A percentile compares a stretch with the other conserved stretches of the same genome.
Evolutionary conservation across 2,888 invertebrate genomes (phyloP).

Genomic region (Rhagonycha fulva): DNA sequence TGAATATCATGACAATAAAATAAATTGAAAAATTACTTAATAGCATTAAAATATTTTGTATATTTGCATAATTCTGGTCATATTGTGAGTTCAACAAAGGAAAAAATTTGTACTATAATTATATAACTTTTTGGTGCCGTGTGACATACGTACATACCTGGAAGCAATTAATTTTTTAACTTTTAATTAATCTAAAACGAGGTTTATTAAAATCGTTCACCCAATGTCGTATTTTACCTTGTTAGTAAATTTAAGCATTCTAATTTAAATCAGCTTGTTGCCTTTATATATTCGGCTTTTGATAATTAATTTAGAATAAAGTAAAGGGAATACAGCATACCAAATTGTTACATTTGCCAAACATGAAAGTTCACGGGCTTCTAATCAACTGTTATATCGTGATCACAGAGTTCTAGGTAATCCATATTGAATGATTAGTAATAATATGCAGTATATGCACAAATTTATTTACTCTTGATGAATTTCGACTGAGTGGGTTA

Average conservation of each 20-base stretch:
- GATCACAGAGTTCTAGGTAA: slow-evolving; percentile 8
- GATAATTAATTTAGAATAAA: slow-evolving; percentile 21
- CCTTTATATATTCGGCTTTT: slow-evolving; percentile 16
- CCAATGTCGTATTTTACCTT: not conserved
- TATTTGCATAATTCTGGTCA: no score
- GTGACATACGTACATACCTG: not conserved
- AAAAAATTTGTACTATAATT: not conserved
- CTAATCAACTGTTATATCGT: slow-evolving; percentile 29
- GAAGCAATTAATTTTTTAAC: not conserved
- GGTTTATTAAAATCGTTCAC: not conserved
- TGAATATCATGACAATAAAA: no score
- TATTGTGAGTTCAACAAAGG: not conserved
- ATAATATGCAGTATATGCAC: not conserved
- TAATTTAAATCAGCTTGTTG: slow-evolving; percentile 21
- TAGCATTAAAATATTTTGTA: no score
- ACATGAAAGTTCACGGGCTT: slow-evolving; percentile 21
- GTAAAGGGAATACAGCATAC: slow-evolving; percentile 26
- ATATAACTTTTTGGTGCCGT: not conserved
- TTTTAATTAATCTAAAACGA: not conserved
- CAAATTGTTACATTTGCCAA: slow-evolving; percentile 25
- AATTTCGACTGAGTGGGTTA: not conserved
- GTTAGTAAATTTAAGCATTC: not conserved
- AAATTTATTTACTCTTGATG: not conserved
- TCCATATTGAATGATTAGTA: not conserved
- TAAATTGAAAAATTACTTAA: no score